Conservation (phyloP, 2,797 vertebrate genomes). For the Sebastes kiyomatsui region DNA sequence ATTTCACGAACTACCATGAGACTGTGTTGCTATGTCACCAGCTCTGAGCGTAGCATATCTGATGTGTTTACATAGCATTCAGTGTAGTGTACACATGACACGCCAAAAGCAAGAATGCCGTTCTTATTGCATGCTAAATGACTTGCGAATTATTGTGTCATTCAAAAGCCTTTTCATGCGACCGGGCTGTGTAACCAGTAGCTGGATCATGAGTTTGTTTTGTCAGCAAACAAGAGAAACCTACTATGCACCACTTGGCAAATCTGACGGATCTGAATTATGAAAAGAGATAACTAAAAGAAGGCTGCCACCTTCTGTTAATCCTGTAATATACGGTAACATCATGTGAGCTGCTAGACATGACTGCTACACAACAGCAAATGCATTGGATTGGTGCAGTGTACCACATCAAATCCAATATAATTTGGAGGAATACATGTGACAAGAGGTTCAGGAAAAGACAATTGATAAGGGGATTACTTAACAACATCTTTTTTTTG, state of each 20-base stretch:
- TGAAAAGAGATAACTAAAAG: not conserved
- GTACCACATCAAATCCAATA: conserved; percentile 36
- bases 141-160: no score
- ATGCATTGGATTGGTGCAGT: conserved; percentile 33
- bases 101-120: no score
- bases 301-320: not conserved
- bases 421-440: conserved; percentile 39
- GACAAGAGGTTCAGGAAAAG: conserved; percentile 26
- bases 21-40: no score
- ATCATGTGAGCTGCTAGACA: not conserved
- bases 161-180: no score
- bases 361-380: not conserved
- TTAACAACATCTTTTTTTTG: conserved; percentile 26
- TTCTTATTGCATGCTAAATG: no score
- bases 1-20: no score
- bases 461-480: conserved; percentile 56
- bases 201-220: not conserved
- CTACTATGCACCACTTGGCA: not conserved
- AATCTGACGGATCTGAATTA: not conserved
- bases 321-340: not conserved
- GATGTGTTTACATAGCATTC: rapidly evolving
- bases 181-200: not conserved
- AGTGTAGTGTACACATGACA: no score
- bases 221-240: not conserved
- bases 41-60: no score